Evolutionary conservation across 2,797 vertebrate species (phyloP).

Genomic region (Muraenolepis orangiensis): DNA sequence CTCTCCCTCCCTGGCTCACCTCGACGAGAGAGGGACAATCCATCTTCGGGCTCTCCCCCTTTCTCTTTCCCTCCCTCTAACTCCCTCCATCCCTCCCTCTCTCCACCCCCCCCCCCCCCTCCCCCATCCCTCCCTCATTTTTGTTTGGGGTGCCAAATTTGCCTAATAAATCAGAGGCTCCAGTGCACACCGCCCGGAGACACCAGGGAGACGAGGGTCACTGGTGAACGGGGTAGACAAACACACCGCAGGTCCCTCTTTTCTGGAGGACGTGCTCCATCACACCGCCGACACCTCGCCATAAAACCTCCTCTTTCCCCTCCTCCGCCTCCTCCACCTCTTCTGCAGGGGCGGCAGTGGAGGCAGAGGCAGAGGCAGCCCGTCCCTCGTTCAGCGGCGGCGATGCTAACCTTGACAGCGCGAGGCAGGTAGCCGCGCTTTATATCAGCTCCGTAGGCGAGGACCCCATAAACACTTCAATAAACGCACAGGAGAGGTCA

Average conservation of each 20-base stretch:
- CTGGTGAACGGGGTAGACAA: constrained; percentile 27
- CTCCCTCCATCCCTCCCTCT: no score
- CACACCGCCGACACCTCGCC: background rate
- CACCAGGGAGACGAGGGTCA: constrained; percentile 36
- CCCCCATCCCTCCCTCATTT: background rate
- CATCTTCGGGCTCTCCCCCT: constrained; percentile 37
- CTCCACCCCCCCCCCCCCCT: no score
- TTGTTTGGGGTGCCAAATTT: constrained; percentile 3
- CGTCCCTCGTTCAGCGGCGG: background rate
- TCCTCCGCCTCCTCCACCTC: no score
- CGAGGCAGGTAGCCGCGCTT: constrained; percentile 16
- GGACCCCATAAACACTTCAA: constrained; percentile 43
- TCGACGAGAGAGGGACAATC: constrained; percentile 21
- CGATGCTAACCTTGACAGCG: constrained; percentile 36
- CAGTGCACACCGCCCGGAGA: constrained; percentile 34
- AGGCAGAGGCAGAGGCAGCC: background rate
- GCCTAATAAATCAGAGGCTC: constrained; percentile 47
- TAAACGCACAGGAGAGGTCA: constrained; percentile 19
- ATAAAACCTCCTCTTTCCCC: background rate
- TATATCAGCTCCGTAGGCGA: constrained; percentile 26
- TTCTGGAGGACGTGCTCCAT: constrained; percentile 21
- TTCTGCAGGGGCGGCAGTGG: no score
- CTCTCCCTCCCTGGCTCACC: constrained; percentile 40
- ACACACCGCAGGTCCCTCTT: constrained; percentile 27
- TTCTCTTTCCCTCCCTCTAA: background rate